Base-by-base conservation (phyloP, 2,888 invertebrate species). In the Athalia circularis region DNA sequence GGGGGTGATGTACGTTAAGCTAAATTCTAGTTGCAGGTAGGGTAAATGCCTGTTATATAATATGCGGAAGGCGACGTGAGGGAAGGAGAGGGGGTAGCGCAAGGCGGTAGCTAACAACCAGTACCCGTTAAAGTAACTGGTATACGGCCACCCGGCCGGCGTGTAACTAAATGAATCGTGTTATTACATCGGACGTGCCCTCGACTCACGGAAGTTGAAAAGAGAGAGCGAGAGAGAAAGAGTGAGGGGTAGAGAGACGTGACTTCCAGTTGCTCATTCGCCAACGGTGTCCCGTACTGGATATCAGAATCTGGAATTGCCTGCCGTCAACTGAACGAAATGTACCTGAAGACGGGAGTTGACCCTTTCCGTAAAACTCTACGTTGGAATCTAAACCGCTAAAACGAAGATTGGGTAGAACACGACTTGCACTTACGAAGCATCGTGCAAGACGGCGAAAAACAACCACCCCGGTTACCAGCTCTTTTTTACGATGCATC, bases 151-250 rank as follows among this genome's bases (percentile, higher is more conserved):
- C 70, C 70, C 57, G n/a, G n/a, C n/a, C 11, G 7, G 45, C 70
- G 59, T 70, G 57, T 59, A 45, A 57, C 70, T 70, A 70, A 70
- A 70, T 70, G 70, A 70, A 70, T 70, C 70, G 70, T 70, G 70
- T 70, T 70, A 70, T 70, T 70, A 70, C 70, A 70, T 70, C 59
- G 70, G 70, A 70, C 70, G 70, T 57, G 70, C 57, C 45, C 50
- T 47, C 6, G 45, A 57, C 47, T 70, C 8, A 43, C 13, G 70
- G 7, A 8, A 5, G 54, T 50, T 29, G 43, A 47, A 29, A 29
- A 29, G 29, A 29, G 29, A 29, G 29, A 29, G 29, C 29, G 29
- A 29, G 70, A 7, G n/a, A 15, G 7, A 5, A 43, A 54, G 29
- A 54, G 54, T 29, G 29, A 29, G 70, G 7, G n/a, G 52, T n/a